Evolutionary conservation across 1,140 invertebrate genomes (phyloP), one percentile per base, ranked within the genome.

Genomic region (Trichoplusia ni): DNA sequence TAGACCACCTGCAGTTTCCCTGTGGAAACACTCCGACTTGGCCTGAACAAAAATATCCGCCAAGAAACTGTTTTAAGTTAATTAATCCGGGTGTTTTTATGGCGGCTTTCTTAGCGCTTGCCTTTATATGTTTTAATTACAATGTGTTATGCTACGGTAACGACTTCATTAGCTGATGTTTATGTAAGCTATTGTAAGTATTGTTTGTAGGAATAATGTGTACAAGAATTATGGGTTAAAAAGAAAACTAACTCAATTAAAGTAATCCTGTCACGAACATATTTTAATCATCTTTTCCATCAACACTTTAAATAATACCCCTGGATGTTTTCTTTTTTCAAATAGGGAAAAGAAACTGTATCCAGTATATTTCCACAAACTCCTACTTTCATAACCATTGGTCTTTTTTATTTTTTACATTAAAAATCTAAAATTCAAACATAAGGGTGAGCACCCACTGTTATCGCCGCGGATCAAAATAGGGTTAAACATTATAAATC

Each of bases 401-500:
- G n/a, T n/a, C n/a, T n/a, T n/a, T n/a, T n/a, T n/a, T n/a, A n/a
- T n/a, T n/a, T n/a, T 38, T 40, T 38, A 37, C 51, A 6, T 11
- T 7, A 18, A 38, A 37, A 56, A 42, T 40, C 53, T 42, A 51
- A 51, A 40, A 51, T 18, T 29, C 51, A 47, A 60, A 60, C 38
- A 19, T 60, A 33, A 46, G 40, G 56, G 40, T 25, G 40, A 21
- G 11, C 19, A 14, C 29, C 56, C 40, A 60, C 56, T 60, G 42
- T 60, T 35, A 47, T 58, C 54, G 27, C 18, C 4, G n/a, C 29
- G 47, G 42, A 49, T 61, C 46, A 49, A 38, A 61, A 61, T 61
- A 51, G 67, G 54, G 62, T 64, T 75, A 72, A 71, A 71, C 54
- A 42, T 59, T 54, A 71, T 82, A 79, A 80, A 79, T 82, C 80